Conservation (phyloP, 2,797 vertebrate species). For the Triplophysa yarkandensis region DNA sequence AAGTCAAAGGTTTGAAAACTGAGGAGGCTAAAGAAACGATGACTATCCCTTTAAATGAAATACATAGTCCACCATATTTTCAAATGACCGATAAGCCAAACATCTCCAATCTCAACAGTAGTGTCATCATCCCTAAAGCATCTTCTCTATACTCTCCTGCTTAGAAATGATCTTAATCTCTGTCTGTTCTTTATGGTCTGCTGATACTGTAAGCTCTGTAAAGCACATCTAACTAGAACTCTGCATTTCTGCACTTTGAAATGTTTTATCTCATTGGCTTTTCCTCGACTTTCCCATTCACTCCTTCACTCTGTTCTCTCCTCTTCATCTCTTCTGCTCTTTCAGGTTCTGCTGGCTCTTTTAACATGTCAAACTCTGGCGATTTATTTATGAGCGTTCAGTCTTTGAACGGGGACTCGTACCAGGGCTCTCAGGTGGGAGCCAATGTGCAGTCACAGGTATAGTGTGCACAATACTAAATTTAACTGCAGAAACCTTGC, state of each 20-base stretch:
- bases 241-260: slow-evolving; percentile 64
- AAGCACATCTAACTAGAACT: slow-evolving; percentile 69
- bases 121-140: neutral
- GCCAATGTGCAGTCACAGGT: slow-evolving; percentile 99
- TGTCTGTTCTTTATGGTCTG: slow-evolving; percentile 39
- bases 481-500: slow-evolving; percentile 3
- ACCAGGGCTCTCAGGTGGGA: slow-evolving; percentile 99
- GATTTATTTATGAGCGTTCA: slow-evolving; percentile 99
- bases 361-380: slow-evolving; percentile 99
- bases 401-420: slow-evolving; percentile 99
- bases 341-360: slow-evolving; percentile 99
- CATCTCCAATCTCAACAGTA: neutral
- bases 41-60: too few relatives aligned
- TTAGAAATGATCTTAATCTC: slow-evolving; percentile 21
- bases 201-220: slow-evolving; percentile 44
- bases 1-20: too few relatives aligned
- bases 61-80: too few relatives aligned
- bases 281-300: slow-evolving; percentile 39
- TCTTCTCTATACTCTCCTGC: slow-evolving; percentile 30
- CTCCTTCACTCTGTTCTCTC: slow-evolving; percentile 67
- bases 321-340: slow-evolving; percentile 82
- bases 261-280: slow-evolving; percentile 4
- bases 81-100: too few relatives aligned
- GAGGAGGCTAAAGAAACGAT: too few relatives aligned
- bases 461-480: slow-evolving; percentile 32